Base-by-base conservation (phyloP, 2,797 vertebrate species). In the Poeciliopsis turneri region DNA sequence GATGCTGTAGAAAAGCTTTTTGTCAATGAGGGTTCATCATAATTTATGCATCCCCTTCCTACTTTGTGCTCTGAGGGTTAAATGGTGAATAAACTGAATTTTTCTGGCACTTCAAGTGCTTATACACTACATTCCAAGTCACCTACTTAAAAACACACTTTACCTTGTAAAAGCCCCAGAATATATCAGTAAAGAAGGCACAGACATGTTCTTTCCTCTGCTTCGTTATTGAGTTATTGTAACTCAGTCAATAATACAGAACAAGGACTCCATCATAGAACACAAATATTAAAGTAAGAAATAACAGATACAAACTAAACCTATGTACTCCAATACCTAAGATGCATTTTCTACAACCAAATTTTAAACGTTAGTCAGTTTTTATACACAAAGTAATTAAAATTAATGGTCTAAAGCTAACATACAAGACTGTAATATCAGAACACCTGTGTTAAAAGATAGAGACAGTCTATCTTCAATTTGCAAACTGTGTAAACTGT, bases 41-140 rank as follows among this genome's bases (percentile, higher is more conserved):
- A 76, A 86, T 84, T 72, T 12, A 74, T 80, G 75, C 20, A 78
- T 74, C 25, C 51, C 59, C 74, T 83, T 66, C 61, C 64, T 43
- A 46, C 47, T 78, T 33, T 5, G 1, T 66, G 49, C 75, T 69
- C 57, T 72, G 15, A 73, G 47, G 28, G 64, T 64, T 69, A 43
- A 69, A 69, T 45, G 23, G 39, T 43, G 33, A 69, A 69, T 69
- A 43, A 8, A n/a, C 11, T 25, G 23, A 23, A 68, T 68, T 68
- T 68, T 25, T 68, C 36, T 68, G 28, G 13, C 41, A n/a, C 41
- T 70, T 70, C 25, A 45, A 70, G 39, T 70, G 68, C 39, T 70
- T 45, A 28, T 43, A n/a, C 39, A n/a, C 39, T 43, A n/a, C 41
- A 45, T 43, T n/a, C 41, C 25, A 68, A 70, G 68, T 28, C 41